These are phyloP conservation scores for Bufo gargarizans DNA, from an alignment of 2,113 vertebrate species.

Conservation along the genomic window DNA sequence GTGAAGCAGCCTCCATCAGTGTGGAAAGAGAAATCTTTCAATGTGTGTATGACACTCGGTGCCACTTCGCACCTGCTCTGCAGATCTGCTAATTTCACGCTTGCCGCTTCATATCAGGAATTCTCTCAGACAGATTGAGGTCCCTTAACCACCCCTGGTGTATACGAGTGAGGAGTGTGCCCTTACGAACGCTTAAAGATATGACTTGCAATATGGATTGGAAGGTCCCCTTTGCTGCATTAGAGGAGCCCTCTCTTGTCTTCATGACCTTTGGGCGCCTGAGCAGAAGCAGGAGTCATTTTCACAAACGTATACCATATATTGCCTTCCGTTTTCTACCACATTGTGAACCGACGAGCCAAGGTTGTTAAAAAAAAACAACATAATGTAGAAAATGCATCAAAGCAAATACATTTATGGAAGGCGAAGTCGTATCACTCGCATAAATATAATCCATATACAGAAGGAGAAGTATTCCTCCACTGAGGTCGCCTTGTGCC, in stretches of 20 bases:
- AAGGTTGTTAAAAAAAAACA: not conserved
- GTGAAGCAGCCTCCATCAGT: slow-evolving; percentile 39
- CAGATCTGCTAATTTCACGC: slow-evolving; percentile 56
- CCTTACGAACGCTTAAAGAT: not conserved
- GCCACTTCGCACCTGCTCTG: slow-evolving; percentile 54
- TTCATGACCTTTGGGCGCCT: not conserved
- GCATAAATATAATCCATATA: not conserved
- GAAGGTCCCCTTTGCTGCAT: not conserved
- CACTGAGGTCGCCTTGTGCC: not conserved
- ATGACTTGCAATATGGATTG: not conserved
- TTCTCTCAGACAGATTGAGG: slow-evolving; percentile 40
- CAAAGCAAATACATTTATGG: too few relatives aligned
- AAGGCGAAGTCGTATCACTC: too few relatives aligned
- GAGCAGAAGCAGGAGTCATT: not conserved
- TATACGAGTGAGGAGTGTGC: not conserved
- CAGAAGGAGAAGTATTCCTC: too few relatives aligned
- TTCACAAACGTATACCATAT: too few relatives aligned
- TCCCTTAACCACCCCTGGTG: slow-evolving; percentile 31
- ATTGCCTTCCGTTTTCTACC: not conserved
- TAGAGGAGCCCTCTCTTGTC: not conserved
- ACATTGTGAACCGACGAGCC: not conserved
- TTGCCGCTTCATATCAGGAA: slow-evolving; percentile 56
- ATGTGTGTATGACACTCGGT: slow-evolving; percentile 40
- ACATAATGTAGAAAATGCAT: not conserved
- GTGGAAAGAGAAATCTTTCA: slow-evolving; percentile 47